Conservation (phyloP, 92 coral and sea anemone species). For the Palythoa grandis region DNA sequence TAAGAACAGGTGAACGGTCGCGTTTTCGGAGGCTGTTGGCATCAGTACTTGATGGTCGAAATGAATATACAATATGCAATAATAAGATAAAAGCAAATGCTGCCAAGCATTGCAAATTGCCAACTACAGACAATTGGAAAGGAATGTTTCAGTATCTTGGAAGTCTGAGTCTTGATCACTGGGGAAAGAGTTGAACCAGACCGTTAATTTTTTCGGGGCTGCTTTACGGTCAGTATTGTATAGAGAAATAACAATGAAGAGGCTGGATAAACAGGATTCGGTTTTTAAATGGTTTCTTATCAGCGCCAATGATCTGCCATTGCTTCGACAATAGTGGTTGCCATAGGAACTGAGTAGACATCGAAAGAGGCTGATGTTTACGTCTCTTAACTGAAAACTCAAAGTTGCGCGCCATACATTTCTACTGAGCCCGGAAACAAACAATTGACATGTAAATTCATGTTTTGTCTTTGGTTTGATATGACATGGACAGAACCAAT, state of each 20-base stretch:
- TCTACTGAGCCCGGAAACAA: neutral
- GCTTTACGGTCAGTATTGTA: too few relatives aligned
- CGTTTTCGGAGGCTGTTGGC: neutral
- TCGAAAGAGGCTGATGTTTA: neutral
- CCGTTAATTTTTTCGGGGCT: neutral
- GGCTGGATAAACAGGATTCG: neutral
- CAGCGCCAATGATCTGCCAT: neutral
- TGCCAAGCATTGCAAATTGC: conserved; percentile 26
- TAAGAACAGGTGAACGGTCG: neutral
- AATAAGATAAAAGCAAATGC: conserved; percentile 12
- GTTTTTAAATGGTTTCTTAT: neutral
- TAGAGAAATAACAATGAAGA: neutral
- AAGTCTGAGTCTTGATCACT: neutral
- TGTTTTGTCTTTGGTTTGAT: neutral
- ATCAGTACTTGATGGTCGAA: neutral
- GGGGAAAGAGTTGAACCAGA: neutral
- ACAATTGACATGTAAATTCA: neutral
- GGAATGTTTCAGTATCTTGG: neutral
- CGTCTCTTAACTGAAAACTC: neutral
- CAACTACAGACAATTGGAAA: conserved; percentile 42
- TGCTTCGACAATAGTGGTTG: neutral
- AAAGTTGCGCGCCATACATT: neutral
- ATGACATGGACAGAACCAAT: neutral
- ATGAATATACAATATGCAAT: neutral
- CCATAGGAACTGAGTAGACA: neutral